Evolutionary conservation across 2,888 invertebrate genomes (phyloP), one percentile per base, ranked within the genome.

Genomic region (Chironomus tentans): DNA sequence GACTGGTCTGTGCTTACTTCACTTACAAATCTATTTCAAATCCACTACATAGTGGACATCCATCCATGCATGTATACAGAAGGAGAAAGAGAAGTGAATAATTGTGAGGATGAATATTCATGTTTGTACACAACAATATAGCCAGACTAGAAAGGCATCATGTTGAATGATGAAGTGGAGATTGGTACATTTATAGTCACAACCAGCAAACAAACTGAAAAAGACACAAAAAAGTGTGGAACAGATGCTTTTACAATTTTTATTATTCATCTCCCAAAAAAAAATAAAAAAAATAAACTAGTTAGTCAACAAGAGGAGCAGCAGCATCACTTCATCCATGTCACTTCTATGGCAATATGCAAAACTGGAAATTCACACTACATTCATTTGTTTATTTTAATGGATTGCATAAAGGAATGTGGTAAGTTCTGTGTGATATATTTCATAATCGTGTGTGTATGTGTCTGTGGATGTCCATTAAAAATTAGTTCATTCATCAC

Each of bases 401-500:
- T 38, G 38, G 38, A 38, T 38, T 38, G 38, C 38, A 38, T 38
- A 38, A 38, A 38, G 10, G 38, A 38, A 38, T 70, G 46, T 70
- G n/a, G 13, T 47, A 15, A 13, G 15, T 56, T 24, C 38, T 50
- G 50, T 50, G 50, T 50, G 50, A 50, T 50, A 15, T 15, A 21
- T 38, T 28, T 56, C 61, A n/a, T 28, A n/a, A 28, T 56, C 13
- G n/a, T 6, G 15, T 48, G 10, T 38, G 38, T 22, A 7, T 38
- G 38, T 38, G 1, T 38, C 10, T 38, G 15, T 47, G 15, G 18
- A 47, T 48, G 72, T 72, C 72, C 72, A 72, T 72, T 72, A 72
- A 72, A 70, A 72, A 72, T 72, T 72, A 72, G 72, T 72, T 72
- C 48, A 72, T 72, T 72, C 72, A 72, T 72, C 72, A 56, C 72